Conservation (phyloP, 2,888 invertebrate genomes). For the Dascillus cervinus region DNA sequence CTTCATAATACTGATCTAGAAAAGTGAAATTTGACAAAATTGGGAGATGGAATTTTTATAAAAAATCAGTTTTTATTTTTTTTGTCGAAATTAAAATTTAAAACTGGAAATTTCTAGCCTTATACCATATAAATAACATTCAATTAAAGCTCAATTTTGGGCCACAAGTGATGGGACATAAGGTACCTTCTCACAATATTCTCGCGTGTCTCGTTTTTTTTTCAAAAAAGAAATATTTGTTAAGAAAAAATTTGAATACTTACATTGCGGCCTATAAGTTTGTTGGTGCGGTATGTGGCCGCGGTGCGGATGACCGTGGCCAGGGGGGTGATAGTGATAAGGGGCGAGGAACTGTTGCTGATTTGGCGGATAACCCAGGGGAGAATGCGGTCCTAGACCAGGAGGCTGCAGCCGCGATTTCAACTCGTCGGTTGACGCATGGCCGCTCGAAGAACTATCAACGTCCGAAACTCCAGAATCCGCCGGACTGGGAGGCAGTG, state of each 20-base stretch:
- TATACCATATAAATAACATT: too few relatives aligned
- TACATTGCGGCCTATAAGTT: constrained; percentile 33
- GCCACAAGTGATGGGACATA: too few relatives aligned
- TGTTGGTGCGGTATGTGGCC: constrained; percentile 25
- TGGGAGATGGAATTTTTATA: too few relatives aligned
- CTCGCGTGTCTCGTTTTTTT: too few relatives aligned
- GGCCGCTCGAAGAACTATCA: constrained; percentile 81
- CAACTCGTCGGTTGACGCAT: constrained; percentile 70
- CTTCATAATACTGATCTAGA: too few relatives aligned
- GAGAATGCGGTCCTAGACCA: constrained; percentile 38
- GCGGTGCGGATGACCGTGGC: constrained; percentile 22
- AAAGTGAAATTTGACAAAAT: too few relatives aligned
- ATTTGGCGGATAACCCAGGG: constrained; percentile 39
- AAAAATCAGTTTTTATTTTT: too few relatives aligned
- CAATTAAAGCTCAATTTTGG: too few relatives aligned
- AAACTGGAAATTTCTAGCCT: too few relatives aligned
- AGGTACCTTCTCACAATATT: too few relatives aligned
- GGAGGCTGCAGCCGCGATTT: constrained; percentile 77
- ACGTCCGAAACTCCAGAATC: constrained; percentile 97
- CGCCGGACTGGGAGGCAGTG: constrained; percentile 93
- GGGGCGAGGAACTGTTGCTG: constrained; percentile 55
- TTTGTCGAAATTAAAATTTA: too few relatives aligned
- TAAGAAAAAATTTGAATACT: constrained; percentile 26
- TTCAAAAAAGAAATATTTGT: too few relatives aligned
- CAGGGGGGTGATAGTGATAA: constrained; percentile 51